Conservation (phyloP, 2,113 vertebrate species). For the Myxocyprinus asiaticus region DNA sequence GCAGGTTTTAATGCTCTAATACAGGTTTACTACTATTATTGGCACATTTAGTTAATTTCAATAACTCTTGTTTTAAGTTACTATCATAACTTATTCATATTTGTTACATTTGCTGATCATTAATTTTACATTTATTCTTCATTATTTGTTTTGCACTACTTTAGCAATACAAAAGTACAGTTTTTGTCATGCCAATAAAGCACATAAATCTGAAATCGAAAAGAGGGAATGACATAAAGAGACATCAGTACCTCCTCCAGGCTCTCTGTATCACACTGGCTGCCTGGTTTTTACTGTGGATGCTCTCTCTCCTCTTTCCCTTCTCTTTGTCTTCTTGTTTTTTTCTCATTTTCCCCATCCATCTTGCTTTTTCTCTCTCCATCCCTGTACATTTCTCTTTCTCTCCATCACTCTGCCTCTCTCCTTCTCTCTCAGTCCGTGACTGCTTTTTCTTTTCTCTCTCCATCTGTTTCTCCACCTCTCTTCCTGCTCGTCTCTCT, state of each 20-base stretch:
- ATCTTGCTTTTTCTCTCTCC: conserved; percentile 76
- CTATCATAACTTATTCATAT: too few species aligned
- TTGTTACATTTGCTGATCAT: too few species aligned
- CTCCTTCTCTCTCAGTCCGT: neutral
- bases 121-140: too few species aligned
- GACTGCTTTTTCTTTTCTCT: conserved; percentile 9
- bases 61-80: too few species aligned
- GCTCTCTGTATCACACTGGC: conserved; percentile 79
- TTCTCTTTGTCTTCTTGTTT: conserved; percentile 35
- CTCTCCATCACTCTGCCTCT: conserved; percentile 1
- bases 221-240: neutral
- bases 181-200: too few species aligned
- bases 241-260: conserved; percentile 79
- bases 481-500: conserved; percentile 21
- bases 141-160: too few species aligned
- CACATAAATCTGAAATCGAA: neutral
- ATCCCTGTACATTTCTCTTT: conserved; percentile 56
- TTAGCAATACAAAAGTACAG: too few species aligned
- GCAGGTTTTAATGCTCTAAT: too few species aligned
- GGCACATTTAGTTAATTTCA: too few species aligned
- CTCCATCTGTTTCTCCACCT: conserved; percentile 4
- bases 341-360: conserved; percentile 64
- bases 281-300: conserved; percentile 77
- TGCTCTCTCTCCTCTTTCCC: conserved; percentile 71
- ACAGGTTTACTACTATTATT: too few species aligned